phyloP scores from a whole-genome alignment of 2,113 vertebrate genomes.

The Entomyzon cyanotis region DNA sequence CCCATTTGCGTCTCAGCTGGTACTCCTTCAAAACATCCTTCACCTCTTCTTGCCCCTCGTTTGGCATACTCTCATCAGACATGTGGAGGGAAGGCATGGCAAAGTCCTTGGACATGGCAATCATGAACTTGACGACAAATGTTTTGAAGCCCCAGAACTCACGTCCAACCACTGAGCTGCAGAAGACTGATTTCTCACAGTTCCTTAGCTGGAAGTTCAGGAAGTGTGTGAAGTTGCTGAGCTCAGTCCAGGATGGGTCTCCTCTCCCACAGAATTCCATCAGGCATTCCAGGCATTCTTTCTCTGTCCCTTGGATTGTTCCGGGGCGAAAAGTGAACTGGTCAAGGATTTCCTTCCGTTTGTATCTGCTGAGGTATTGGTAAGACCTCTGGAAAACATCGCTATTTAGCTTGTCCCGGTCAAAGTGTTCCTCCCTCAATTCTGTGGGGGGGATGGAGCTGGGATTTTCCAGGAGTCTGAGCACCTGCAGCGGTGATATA shows the following conservation, averaged over 20 bases:
- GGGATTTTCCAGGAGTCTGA: slow-evolving; percentile 47
- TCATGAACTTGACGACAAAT: slow-evolving; percentile 82
- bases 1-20: slow-evolving; percentile 76
- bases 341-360: slow-evolving; percentile 59
- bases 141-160: slow-evolving; percentile 75
- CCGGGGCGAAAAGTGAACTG: slow-evolving; percentile 51
- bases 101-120: slow-evolving; percentile 80
- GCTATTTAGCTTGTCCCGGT: slow-evolving; percentile 65
- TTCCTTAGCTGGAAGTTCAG: slow-evolving; percentile 78
- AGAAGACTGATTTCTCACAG: slow-evolving; percentile 78
- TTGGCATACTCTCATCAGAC: slow-evolving; percentile 69
- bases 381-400: slow-evolving; percentile 79
- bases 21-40: slow-evolving; percentile 50
- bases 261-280: slow-evolving; percentile 69
- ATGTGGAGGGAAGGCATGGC: slow-evolving; percentile 75
- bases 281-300: slow-evolving; percentile 71
- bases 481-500: slow-evolving; percentile 78
- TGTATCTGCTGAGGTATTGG: slow-evolving; percentile 72
- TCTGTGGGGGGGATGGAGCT: not conserved
- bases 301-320: slow-evolving; percentile 29
- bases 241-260: slow-evolving; percentile 80
- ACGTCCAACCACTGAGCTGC: slow-evolving; percentile 54
- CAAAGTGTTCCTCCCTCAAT: slow-evolving; percentile 72
- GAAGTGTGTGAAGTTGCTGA: slow-evolving; percentile 80
- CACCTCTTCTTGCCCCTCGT: not conserved